Evolutionary conservation across 2,888 invertebrate species (phyloP), one percentile per base, ranked within the genome.

Genomic region (Xestia sexstrigata): DNA sequence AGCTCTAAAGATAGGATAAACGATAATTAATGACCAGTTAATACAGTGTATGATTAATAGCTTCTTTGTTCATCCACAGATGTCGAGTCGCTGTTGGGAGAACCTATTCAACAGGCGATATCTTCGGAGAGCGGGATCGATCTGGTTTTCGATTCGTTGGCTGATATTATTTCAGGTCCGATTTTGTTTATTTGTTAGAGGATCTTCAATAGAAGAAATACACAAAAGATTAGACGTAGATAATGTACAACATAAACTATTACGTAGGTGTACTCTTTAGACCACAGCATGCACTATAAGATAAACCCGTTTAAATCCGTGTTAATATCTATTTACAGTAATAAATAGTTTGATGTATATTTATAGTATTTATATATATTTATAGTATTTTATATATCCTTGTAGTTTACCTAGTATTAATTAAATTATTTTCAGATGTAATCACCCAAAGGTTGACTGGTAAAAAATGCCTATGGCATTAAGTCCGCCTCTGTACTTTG

Each of bases 61-160:
- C n/a, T 26, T 78, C 71, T 72, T 75, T 65, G 72, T 87, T 87
- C 72, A 76, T 82, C 91, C 91, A 73, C 95, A 98, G 98, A 98
- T 93, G 97, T 98, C 58, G 98, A 98, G 90, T 96, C 97, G 72
- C 96, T 98, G 84, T 95, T 98, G 70, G 98, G 98, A 8, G 97
- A 97, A 88, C 98, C 98, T n/a, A 98, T 98, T 89, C 98, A 98
- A 94, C 97, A 97, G 89, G 97, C 98, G 89, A 97, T 98, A 87
- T 97, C 98, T 35, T 96, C 97, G 39, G 98, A 98, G 92, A 98
- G 98, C 78, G 98, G 98, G 81, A 97, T 98, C 76, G 98, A 98
- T 92, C 96, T 98, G 73, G 98, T 98, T 72, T 96, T 98, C 86
- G 98, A 98, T 89, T 97, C 97, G 45, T 96, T 98, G 86, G 96